Conservation (phyloP, 2,113 vertebrate species). For the Syngnathoides biaculeatus region DNA sequence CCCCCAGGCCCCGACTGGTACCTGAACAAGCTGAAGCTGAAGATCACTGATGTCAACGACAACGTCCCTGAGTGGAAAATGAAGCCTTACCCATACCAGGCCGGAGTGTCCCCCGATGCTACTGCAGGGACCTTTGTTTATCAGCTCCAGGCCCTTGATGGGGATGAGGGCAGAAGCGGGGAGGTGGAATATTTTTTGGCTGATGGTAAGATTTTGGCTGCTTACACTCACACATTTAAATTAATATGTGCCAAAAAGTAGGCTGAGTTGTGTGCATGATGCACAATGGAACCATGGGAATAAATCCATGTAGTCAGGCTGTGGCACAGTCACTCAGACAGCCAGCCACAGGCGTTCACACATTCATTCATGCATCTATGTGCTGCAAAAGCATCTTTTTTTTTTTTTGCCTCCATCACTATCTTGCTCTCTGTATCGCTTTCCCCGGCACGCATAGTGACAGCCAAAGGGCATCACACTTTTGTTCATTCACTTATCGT, state of each 20-base stretch:
- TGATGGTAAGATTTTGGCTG: slow-evolving; percentile 74
- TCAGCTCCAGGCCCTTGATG: slow-evolving; percentile 79
- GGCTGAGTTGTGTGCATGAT: slow-evolving; percentile 24
- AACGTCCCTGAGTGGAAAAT: slow-evolving; percentile 83
- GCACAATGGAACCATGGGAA: slow-evolving; percentile 19
- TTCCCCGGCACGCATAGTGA: slow-evolving; percentile 14
- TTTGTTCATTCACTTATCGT: slow-evolving; percentile 57
- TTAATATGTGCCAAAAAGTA: slow-evolving; percentile 14
- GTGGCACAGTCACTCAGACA: slow-evolving; percentile 31
- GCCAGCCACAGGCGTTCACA: slow-evolving; percentile 49
- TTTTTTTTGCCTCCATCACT: slow-evolving; percentile 40
- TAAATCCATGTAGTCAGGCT: slow-evolving; percentile 45
- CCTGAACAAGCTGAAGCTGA: slow-evolving; percentile 77
- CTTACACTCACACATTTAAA: background rate
- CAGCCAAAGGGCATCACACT: slow-evolving; percentile 46
- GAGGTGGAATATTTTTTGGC: slow-evolving; percentile 83
- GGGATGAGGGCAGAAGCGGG: slow-evolving; percentile 78
- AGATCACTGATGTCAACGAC: slow-evolving; percentile 83
- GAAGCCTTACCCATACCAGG: slow-evolving; percentile 80
- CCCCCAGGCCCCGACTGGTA: slow-evolving; percentile 76
- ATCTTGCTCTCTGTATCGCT: slow-evolving; percentile 13
- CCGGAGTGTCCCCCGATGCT: slow-evolving; percentile 77
- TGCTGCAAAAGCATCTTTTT: slow-evolving; percentile 46
- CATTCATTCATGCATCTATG: slow-evolving; percentile 56
- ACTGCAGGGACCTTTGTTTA: slow-evolving; percentile 75